Base-by-base conservation (phyloP, 1,140 invertebrate genomes). In the Drosophila nebulosa region DNA sequence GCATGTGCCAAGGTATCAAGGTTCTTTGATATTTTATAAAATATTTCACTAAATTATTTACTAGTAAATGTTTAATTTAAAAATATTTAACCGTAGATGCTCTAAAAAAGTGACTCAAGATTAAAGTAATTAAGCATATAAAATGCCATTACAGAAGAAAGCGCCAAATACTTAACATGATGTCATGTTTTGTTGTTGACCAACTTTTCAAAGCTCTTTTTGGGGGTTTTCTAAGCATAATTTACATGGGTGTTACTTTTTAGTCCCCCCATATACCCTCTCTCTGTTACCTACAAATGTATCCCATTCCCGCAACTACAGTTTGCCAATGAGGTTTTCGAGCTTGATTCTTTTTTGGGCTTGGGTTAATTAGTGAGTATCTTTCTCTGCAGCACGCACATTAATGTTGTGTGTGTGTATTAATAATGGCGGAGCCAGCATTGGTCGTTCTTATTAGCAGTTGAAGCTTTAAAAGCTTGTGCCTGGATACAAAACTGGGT, bases 331-430 rank as follows among this genome's bases (percentile, higher is more conserved):
- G 67, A 80, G 83, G 66, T 81, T 74, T 67, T 61, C 50, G 16
- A 46, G 70, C 57, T 64, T 72, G 74, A 72, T 85, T 85, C 81
- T 86, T 75, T 75, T 66, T 74, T 39, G 71, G 78, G 57, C 69
- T 80, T 74, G 70, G 72, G 83, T 85, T 85, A 85, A 85, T 85
- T 86, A 85, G 78, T 85, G 70, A 75, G 78, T 85, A 85, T 85
- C 81, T 88, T 85, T 86, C 81, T 78, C 74, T 83, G 78, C 62
- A 21, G 78, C 81, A 85, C 81, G 80, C 80, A 80, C 81, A 69
- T 24, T 63, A 63, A 21, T 62, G 26, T 56, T 24, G 22, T 60
- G 61, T 63, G 56, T 64, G 64, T 80, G 78, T 78, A 63, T 85
- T 72, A 69, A 73, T 69, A 66, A 86, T 85, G 78, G 69, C 83